Evolutionary conservation across 1,140 invertebrate species (phyloP).

Genomic region (Diploscapter pachys): DNA sequence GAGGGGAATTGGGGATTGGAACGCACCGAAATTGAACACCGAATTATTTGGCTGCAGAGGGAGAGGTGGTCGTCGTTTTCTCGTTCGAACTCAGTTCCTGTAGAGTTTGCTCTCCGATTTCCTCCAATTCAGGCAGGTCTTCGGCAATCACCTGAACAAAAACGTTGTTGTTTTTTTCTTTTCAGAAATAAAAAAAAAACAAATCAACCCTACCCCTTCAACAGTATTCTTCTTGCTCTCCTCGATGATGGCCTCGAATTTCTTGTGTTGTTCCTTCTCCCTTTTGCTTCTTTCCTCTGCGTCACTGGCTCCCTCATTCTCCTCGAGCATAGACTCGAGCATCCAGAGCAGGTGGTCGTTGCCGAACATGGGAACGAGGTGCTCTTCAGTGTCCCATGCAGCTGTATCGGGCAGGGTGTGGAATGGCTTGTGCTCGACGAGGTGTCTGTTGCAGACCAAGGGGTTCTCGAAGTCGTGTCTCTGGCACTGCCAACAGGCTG

Average conservation of each 20-base stretch:
- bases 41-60: not conserved
- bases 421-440: conserved; percentile 25
- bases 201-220: conserved; percentile 41
- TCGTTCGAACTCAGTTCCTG: conserved; percentile 7
- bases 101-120: not conserved
- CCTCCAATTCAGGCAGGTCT: conserved; percentile 47
- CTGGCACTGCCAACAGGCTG: conserved; percentile 34
- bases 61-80: conserved; percentile 18
- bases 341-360: conserved; percentile 58
- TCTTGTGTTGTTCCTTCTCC: conserved; percentile 15
- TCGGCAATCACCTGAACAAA: conserved; percentile 45
- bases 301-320: conserved; percentile 23
- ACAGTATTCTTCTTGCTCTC: conserved; percentile 53
- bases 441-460: conserved; percentile 29
- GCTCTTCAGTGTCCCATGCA: conserved; percentile 54
- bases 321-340: conserved; percentile 48
- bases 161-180: not conserved
- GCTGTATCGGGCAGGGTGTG: conserved; percentile 39
- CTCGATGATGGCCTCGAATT: conserved; percentile 35
- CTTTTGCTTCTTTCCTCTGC: conserved; percentile 13
- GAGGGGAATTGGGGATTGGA: too few relatives aligned
- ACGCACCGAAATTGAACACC: too few relatives aligned
- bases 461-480: conserved; percentile 32
- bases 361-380: conserved; percentile 52
- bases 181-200: not conserved